These are phyloP conservation scores for Apotomis capreana DNA, from an alignment of 2,888 invertebrate species.

Conservation along the genomic window DNA sequence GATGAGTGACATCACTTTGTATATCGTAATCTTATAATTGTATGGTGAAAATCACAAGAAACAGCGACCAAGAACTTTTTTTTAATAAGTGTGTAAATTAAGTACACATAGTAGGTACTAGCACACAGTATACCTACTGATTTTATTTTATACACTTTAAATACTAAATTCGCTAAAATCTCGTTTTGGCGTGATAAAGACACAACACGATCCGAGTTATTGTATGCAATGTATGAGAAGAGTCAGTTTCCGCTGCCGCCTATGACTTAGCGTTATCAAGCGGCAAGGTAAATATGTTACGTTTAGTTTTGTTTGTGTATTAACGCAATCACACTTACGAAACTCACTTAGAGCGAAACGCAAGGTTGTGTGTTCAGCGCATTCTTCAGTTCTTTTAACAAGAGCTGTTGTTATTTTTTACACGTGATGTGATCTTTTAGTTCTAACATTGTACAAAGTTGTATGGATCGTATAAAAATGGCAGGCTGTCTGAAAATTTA, in stretches of 20 bases:
- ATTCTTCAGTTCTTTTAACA: slow-evolving; percentile 49
- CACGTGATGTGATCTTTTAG: slow-evolving; percentile 3
- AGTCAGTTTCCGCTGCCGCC: slow-evolving; percentile 14
- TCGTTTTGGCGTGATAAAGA: too few relatives aligned
- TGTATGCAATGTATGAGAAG: too few relatives aligned
- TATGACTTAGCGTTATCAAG: slow-evolving; percentile 45
- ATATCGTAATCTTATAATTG: slow-evolving; percentile 39
- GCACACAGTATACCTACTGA: too few relatives aligned
- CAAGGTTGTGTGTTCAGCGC: slow-evolving; percentile 56
- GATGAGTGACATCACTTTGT: slow-evolving; percentile 64
- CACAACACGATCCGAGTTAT: too few relatives aligned
- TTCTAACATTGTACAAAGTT: neutral
- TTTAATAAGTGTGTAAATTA: too few relatives aligned
- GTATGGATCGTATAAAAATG: too few relatives aligned
- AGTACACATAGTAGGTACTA: too few relatives aligned
- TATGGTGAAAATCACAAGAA: slow-evolving; percentile 6
- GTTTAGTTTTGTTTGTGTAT: slow-evolving; percentile 60
- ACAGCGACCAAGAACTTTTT: neutral
- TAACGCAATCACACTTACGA: slow-evolving; percentile 68
- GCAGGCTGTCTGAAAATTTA: too few relatives aligned
- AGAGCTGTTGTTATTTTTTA: slow-evolving; percentile 27
- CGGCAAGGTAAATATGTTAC: slow-evolving; percentile 55
- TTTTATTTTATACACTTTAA: too few relatives aligned
- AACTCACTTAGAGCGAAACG: slow-evolving; percentile 59
- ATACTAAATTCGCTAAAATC: too few relatives aligned